A percentile compares a stretch with the other conserved stretches of the same genome.
phyloP scores from a whole-genome alignment of 2,113 vertebrate genomes.

The Mionectes macconnelli region DNA sequence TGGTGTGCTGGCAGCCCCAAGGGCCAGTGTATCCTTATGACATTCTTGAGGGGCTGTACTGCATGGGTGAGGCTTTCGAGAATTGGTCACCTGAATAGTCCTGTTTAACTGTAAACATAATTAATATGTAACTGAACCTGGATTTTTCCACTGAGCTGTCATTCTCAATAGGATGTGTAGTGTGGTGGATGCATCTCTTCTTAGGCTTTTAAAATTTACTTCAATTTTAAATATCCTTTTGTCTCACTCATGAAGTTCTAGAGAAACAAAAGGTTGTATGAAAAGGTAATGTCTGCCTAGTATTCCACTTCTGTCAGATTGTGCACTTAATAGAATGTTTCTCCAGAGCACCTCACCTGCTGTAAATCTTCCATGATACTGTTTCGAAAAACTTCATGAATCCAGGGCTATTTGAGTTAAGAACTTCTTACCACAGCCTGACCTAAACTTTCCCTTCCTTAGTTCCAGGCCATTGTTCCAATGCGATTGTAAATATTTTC shows the following conservation, averaged over 20 bases:
- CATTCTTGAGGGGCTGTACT: not conserved
- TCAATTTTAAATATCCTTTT: not conserved
- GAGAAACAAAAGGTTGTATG: not conserved
- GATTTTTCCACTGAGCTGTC: not conserved
- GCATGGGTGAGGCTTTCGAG: not conserved
- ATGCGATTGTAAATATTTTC: conserved; percentile 64
- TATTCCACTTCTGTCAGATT: not conserved
- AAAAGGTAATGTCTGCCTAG: not conserved
- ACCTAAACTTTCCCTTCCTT: conserved; percentile 61
- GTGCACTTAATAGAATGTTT: not conserved
- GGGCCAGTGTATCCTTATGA: not conserved
- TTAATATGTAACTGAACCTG: not conserved
- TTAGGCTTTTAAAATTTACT: not conserved
- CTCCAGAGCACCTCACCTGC: not conserved
- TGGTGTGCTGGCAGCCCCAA: not conserved
- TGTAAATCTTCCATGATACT: not conserved
- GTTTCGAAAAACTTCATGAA: not conserved
- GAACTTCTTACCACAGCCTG: conserved; percentile 5
- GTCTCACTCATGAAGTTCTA: not conserved
- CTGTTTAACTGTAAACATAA: not conserved
- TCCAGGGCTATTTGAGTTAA: not conserved
- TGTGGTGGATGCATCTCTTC: not conserved
- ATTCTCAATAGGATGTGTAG: not conserved
- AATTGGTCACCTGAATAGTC: not conserved
- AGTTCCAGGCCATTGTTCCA: conserved; percentile 64